Base-by-base conservation (phyloP, 2,888 invertebrate genomes). In the Neocrepidodera transversa region DNA sequence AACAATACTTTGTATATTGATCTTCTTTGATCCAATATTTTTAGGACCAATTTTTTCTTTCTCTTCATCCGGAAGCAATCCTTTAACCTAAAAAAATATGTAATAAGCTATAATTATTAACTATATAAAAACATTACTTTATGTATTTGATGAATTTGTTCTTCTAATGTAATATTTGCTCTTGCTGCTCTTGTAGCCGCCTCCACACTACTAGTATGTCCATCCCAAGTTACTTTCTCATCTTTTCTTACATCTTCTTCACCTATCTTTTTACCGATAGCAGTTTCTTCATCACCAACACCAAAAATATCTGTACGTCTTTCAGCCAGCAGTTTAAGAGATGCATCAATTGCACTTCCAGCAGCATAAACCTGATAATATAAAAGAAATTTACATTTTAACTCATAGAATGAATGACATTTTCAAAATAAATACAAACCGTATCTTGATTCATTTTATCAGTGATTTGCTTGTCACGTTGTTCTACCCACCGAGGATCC, bases 281-380 rank as follows among this genome's bases (percentile, higher is more conserved):
- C 94, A 0, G 98, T 97, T 84, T 99, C 99, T 79, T 98, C 97
- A 78, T 95, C 95, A 58, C 98, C 98, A 63, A 95, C 93, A 81
- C 99, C 99, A 82, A 99, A 99, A 81, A 99, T 99, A 85, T 99
- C 99, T 1, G 99, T 98, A 90, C 99, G 95, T 68, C 99, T 87
- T 78, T 99, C 98, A 0, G 99, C 99, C 73, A 99, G 83, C 76
- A 94, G 90, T 78, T 96, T 96, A 75, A 99, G 87, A 75, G 93
- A 95, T 35, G 93, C 93, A 76, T 97, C 96, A 73, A 99, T 97
- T n/a, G 96, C 94, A 18, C 93, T 88, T 49, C 86, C 89, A 50
- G 86, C 86, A 0, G 89, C 90, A 71, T 87, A 90, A 0, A 92
- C 42, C 42, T 42, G 20, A 7, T 7, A 40, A 40, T 10, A 32